phyloP scores from a whole-genome alignment of 2,888 invertebrate species.

The Lithophane ornitopus region DNA sequence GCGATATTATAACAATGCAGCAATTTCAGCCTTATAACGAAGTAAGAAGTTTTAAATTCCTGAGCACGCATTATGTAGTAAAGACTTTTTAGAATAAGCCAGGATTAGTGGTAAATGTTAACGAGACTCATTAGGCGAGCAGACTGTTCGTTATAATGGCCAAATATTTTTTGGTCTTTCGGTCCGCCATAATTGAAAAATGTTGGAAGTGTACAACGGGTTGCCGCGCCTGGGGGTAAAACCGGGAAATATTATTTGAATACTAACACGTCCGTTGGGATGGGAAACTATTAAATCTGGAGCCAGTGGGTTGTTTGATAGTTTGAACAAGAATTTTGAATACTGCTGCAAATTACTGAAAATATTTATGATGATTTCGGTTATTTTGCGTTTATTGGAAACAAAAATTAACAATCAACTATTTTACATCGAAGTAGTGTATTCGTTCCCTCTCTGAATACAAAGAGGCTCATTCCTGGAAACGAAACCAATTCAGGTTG shows the following conservation, averaged over 20 bases:
- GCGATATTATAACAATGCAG: slow-evolving; percentile 13
- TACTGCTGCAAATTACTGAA: neutral
- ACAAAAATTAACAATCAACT: neutral
- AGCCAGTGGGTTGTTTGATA: neutral
- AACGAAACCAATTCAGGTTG: neutral
- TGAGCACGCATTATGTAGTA: slow-evolving; percentile 56
- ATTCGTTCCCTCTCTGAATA: neutral
- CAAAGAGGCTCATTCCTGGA: neutral
- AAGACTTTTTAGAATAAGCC: slow-evolving; percentile 64
- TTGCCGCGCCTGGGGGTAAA: slow-evolving; percentile 24
- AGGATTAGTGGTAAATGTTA: slow-evolving; percentile 73
- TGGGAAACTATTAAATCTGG: slow-evolving; percentile 30
- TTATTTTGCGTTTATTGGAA: neutral
- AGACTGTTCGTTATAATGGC: slow-evolving; percentile 53
- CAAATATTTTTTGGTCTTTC: slow-evolving; percentile 59
- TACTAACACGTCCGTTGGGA: slow-evolving; percentile 35
- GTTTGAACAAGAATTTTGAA: neutral
- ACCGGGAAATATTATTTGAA: slow-evolving; percentile 42
- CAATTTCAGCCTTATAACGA: slow-evolving; percentile 43
- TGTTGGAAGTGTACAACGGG: slow-evolving; percentile 42
- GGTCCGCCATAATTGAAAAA: slow-evolving; percentile 61
- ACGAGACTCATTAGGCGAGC: slow-evolving; percentile 75
- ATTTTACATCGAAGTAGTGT: neutral
- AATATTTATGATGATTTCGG: neutral
- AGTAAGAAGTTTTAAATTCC: slow-evolving; percentile 44